phyloP scores from a whole-genome alignment of 2,888 invertebrate genomes.

The Lymantria dispar region DNA sequence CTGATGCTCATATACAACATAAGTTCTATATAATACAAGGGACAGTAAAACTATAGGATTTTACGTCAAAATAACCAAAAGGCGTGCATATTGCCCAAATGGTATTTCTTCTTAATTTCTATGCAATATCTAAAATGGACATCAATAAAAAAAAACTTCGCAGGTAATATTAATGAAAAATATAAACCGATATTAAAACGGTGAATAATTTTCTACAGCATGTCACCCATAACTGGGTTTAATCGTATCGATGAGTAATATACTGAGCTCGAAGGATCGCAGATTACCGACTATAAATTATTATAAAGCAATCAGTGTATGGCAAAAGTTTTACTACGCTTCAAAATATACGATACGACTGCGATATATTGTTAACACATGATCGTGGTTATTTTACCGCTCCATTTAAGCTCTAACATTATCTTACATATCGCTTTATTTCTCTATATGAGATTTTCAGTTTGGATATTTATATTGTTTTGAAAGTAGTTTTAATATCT shows the following conservation, averaged over 20 bases:
- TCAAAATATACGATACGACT: constrained; percentile 41
- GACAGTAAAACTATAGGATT: too few species aligned
- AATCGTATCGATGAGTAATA: constrained; percentile 65
- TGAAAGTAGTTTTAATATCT: too few species aligned
- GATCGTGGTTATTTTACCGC: too few species aligned
- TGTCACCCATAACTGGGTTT: constrained; percentile 51
- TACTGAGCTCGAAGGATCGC: constrained; percentile 62
- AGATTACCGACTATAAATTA: constrained; percentile 78
- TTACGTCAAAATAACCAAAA: too few species aligned
- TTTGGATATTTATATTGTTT: too few species aligned
- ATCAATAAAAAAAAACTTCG: background rate
- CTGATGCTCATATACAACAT: too few species aligned
- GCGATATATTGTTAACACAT: background rate
- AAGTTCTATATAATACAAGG: too few species aligned
- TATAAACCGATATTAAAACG: constrained; percentile 49
- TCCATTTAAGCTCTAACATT: too few species aligned
- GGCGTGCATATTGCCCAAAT: too few species aligned
- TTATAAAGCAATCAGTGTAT: constrained; percentile 79
- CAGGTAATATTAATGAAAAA: constrained; percentile 16
- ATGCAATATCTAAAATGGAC: background rate
- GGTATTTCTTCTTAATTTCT: too few species aligned
- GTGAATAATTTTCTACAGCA: constrained; percentile 36
- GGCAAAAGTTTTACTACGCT: constrained; percentile 57
- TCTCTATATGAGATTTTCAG: too few species aligned
- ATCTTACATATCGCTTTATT: too few species aligned